Conservation (phyloP, 2,888 invertebrate genomes). For the Phrixothrix hirtus region DNA sequence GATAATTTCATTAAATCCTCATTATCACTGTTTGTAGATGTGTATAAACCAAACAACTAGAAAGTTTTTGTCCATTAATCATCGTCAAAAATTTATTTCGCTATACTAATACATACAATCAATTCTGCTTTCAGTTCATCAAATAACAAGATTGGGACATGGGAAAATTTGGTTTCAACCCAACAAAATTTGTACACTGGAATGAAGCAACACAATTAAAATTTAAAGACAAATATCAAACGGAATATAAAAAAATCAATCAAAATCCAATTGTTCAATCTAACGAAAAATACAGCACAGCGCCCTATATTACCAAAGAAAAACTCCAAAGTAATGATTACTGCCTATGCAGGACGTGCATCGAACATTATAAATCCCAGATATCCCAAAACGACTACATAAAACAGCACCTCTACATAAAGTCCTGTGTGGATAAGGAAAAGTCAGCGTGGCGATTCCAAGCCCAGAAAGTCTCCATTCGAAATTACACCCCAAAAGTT, state of each 20-base stretch:
- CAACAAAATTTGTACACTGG: constrained; percentile 20
- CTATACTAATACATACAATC: no score
- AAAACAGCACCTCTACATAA: constrained; percentile 61
- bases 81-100: no score
- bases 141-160: constrained; percentile 14
- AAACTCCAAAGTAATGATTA: constrained; percentile 5
- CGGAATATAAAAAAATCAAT: constrained; percentile 19
- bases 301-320: constrained; percentile 19
- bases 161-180: constrained; percentile 27
- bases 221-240: constrained; percentile 21
- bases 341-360: constrained; percentile 5
- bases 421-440: constrained; percentile 59
- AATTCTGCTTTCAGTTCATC: constrained; percentile 13
- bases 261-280: constrained; percentile 8
- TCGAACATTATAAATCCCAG: background rate
- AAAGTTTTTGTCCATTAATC: no score
- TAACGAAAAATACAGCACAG: constrained; percentile 30
- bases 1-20: no score
- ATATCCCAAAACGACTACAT: constrained; percentile 54
- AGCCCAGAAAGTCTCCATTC: constrained; percentile 63
- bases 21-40: no score
- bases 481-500: constrained; percentile 75
- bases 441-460: constrained; percentile 49
- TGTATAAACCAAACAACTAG: no score
- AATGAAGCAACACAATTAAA: constrained; percentile 3